phyloP scores from a whole-genome alignment of 2,797 vertebrate species.

The Amazonetta brasiliensis region DNA sequence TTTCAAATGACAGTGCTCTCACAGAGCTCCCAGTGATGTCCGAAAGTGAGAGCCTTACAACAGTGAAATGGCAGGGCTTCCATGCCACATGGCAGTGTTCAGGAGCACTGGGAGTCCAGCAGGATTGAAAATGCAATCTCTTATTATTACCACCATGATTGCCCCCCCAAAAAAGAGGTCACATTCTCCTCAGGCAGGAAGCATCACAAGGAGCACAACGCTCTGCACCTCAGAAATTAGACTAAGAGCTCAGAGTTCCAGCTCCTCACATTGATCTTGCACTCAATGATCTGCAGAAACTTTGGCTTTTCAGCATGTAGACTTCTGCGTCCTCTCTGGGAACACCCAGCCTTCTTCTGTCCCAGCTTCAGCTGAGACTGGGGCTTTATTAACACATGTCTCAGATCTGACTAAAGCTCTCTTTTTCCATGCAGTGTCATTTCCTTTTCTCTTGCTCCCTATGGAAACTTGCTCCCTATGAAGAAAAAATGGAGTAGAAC shows the following conservation, averaged over 20 bases:
- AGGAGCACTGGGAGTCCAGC: neutral
- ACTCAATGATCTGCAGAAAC: neutral
- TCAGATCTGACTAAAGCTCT: neutral
- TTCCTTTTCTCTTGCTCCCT: neutral
- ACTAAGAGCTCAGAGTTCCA: neutral
- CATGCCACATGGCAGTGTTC: neutral
- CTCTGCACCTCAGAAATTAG: neutral
- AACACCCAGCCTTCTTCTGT: neutral
- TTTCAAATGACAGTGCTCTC: neutral
- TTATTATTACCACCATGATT: neutral
- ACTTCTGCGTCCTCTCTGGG: neutral
- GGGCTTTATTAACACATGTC: neutral
- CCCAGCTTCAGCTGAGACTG: neutral
- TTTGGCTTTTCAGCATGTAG: neutral
- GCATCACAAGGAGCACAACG: neutral
- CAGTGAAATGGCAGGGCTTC: neutral
- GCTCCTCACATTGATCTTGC: neutral
- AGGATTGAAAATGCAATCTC: neutral
- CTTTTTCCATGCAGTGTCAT: neutral
- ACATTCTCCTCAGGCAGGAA: neutral
- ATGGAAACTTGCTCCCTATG: neutral
- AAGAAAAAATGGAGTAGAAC: neutral
- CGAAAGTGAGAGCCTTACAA: neutral
- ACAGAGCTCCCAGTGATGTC: neutral
- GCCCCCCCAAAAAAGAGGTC: neutral